Base-by-base conservation (phyloP, 2,113 vertebrate species). In the Muntiacus muntjak region DNA sequence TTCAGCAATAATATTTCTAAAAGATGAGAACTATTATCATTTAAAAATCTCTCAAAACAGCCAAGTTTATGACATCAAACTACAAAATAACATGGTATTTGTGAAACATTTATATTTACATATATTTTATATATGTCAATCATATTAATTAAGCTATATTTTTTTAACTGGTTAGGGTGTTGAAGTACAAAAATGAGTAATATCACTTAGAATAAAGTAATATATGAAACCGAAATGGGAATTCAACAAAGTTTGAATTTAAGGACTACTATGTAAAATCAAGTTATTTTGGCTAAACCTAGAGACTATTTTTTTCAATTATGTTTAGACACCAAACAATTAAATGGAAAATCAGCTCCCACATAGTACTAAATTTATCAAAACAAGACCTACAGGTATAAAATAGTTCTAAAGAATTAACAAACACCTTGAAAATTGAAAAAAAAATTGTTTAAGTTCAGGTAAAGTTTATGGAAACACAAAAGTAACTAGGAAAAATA, bases 41-140 rank as follows among this genome's bases (percentile, higher is more conserved):
- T 91, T 96, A 45, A 94, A 97, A 95, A 91, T 62, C 25, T 86
- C 33, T 91, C 87, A 89, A 96, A 90, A 91, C 57, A 96, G 94
- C 50, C 79, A 94, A 82, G 11, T 93, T 81, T 79, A 89, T 47
- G 50, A 74, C 7, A 94, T 86, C 25, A 93, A 93, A 91, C 28
- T 79, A 86, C 1, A 79, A 7, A 97, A 50, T 60, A 81, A 85
- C 33, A 86, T 40, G 58, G 28, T 76, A 92, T 87, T 64, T 96
- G 7, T 95, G 28, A 91, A 76, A 95, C 40, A 64, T 52, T 43
- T 26, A 54, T 87, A 82, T 7, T 50, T 57, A 26, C 28, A 64
- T 82, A n/a, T 33, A 52, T 36, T 87, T 52, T 71, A 94, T 55
- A 82, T 40, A 91, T 45, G 55, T 55, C 23, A 50, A 79, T 55